Evolutionary conservation across 2,888 invertebrate species (phyloP).

Genomic region (Drosophila falleni): DNA sequence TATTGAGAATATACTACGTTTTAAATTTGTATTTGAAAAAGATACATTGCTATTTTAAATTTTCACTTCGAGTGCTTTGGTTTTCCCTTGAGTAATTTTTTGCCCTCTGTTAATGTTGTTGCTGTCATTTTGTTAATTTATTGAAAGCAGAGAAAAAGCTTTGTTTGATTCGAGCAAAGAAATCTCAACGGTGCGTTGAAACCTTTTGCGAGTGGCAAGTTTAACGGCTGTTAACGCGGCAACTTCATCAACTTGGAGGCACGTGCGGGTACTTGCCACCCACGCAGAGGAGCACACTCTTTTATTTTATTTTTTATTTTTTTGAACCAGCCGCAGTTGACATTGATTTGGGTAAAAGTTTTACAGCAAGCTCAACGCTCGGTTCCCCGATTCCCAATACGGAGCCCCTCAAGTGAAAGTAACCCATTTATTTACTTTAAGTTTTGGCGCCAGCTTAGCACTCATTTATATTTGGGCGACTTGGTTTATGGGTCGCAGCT

Average conservation of each 20-base stretch:
- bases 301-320: background rate
- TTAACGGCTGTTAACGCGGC: conserved; percentile 75
- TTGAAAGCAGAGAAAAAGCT: conserved; percentile 57
- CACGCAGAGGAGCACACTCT: conserved; percentile 5
- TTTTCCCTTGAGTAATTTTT: background rate
- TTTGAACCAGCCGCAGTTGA: conserved; percentile 54
- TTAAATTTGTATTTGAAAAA: conserved; percentile 11
- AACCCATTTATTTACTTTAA: conserved; percentile 78
- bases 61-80: background rate
- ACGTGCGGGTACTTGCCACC: conserved; percentile 49
- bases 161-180: conserved; percentile 33
- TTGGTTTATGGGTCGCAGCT: conserved; percentile 47
- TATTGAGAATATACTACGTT: background rate
- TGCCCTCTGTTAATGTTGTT: conserved; percentile 8
- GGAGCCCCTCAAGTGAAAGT: conserved; percentile 53
- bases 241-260: conserved; percentile 69
- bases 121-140: conserved; percentile 71
- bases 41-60: background rate
- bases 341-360: conserved; percentile 73
- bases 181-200: conserved; percentile 66
- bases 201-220: conserved; percentile 66
- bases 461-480: conserved; percentile 48
- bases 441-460: conserved; percentile 49
- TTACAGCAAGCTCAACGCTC: background rate
- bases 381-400: background rate